Conservation (phyloP, 2,113 vertebrate species). For the Physeter macrocephalus region DNA sequence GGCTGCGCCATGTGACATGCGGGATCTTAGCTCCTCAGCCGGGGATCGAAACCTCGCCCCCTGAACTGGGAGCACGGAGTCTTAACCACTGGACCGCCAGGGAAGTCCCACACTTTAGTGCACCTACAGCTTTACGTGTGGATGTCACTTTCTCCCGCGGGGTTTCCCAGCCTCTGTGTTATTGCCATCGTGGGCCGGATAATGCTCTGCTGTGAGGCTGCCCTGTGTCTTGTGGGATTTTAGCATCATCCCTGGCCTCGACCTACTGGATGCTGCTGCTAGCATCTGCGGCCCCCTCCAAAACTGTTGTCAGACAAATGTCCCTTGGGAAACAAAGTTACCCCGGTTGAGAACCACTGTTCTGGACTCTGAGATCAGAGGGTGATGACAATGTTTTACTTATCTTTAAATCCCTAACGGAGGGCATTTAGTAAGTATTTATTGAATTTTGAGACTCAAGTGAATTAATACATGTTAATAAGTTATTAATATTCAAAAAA, state of each 20-base stretch:
- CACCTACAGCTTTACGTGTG: fast-evolving
- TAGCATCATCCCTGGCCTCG: neutral
- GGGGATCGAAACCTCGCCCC: too few species aligned
- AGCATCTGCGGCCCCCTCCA: neutral
- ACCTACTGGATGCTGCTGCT: too few species aligned
- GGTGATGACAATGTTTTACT: neutral
- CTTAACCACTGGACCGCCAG: too few species aligned
- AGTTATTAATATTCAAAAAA: neutral
- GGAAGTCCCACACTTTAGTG: neutral
- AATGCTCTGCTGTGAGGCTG: neutral
- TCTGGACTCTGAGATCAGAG: neutral
- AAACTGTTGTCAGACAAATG: neutral
- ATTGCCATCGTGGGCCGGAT: neutral
- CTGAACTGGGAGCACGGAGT: too few species aligned
- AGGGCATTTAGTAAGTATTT: neutral
- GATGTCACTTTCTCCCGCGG: neutral
- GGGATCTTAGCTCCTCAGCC: too few species aligned
- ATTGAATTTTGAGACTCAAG: neutral
- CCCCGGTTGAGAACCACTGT: neutral
- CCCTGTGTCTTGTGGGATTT: neutral
- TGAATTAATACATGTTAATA: neutral
- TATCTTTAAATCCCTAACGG: neutral
- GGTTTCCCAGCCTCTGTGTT: neutral
- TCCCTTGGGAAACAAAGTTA: neutral
- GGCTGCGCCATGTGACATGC: too few species aligned